A percentile compares a stretch with the other conserved stretches of the same genome.
Evolutionary conservation across 2,888 invertebrate species (phyloP).

Genomic region (Eupithecia subfuscata): DNA sequence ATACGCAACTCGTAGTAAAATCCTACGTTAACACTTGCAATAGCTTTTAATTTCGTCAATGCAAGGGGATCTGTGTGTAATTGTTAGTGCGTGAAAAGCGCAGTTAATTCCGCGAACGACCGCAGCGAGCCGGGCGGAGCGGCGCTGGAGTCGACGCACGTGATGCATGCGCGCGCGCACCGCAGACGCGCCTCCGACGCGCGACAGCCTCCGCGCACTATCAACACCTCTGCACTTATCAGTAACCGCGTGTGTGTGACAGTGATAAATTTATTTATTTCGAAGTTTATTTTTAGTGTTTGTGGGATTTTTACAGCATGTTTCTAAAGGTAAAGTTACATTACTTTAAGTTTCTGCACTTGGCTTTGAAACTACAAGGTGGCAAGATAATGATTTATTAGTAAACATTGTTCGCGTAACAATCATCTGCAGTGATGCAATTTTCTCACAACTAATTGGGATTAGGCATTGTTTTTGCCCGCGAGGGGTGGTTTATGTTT

Average conservation of each 20-base stretch:
- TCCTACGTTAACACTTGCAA: conserved; percentile 42
- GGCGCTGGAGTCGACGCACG: conserved; percentile 75
- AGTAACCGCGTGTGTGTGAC: conserved; percentile 77
- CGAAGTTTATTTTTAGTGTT: conserved; percentile 30
- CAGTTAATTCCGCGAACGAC: conserved; percentile 67
- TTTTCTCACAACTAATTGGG: conserved; percentile 51
- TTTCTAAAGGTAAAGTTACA: conserved; percentile 60
- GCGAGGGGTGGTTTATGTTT: neutral
- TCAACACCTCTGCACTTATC: conserved; percentile 61
- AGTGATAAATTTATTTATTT: conserved; percentile 52
- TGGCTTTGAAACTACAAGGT: conserved; percentile 53
- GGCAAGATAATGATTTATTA: conserved; percentile 50
- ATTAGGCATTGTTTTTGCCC: conserved; percentile 50
- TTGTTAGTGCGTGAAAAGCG: conserved; percentile 69
- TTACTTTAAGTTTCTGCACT: conserved; percentile 50
- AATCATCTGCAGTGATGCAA: conserved; percentile 51
- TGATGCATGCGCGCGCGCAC: conserved; percentile 76
- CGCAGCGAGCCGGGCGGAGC: conserved; percentile 61
- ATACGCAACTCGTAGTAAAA: conserved; percentile 36
- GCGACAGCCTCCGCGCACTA: conserved; percentile 79
- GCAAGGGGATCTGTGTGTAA: conserved; percentile 54
- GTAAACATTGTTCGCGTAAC: conserved; percentile 59
- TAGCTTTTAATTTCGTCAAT: conserved; percentile 46
- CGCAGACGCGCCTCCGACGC: conserved; percentile 73
- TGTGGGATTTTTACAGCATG: conserved; percentile 58